These are phyloP conservation scores for Lepisosteus osseus DNA, from an alignment of 2,113 vertebrate genomes.

Conservation along the genomic window DNA sequence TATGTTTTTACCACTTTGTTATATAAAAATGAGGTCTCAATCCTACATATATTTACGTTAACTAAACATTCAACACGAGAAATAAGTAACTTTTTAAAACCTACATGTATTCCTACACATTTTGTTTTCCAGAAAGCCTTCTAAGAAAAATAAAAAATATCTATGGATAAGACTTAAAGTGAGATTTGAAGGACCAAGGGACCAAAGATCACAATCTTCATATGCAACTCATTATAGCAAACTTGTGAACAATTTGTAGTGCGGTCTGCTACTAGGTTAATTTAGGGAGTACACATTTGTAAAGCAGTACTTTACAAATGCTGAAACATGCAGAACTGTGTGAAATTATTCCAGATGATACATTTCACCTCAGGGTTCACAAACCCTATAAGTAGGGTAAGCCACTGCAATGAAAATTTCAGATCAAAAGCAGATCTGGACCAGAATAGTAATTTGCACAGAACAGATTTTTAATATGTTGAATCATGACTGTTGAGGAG, in stretches of 20 bases:
- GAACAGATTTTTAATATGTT: too few relatives aligned
- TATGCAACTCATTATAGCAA: constrained; percentile 39
- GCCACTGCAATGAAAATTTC: constrained; percentile 11
- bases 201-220: constrained; percentile 19
- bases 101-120: too few relatives aligned
- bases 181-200: constrained; percentile 9
- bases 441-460: neutral
- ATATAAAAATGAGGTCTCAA: too few relatives aligned
- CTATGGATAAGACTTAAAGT: neutral
- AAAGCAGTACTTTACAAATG: constrained; percentile 22
- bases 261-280: constrained; percentile 28
- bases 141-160: neutral
- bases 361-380: constrained; percentile 24
- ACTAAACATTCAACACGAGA: too few relatives aligned
- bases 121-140: too few relatives aligned
- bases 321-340: constrained; percentile 31
- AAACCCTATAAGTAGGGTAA: constrained; percentile 23
- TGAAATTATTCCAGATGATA: constrained; percentile 52
- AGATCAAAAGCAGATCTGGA: neutral
- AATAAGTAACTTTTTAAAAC: too few relatives aligned
- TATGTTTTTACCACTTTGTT: too few relatives aligned
- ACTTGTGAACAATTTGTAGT: constrained; percentile 45
- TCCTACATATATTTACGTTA: too few relatives aligned
- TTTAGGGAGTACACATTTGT: constrained; percentile 32
- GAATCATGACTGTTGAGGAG: too few relatives aligned